Evolutionary conservation across 2,888 invertebrate genomes (phyloP).

Genomic region (Callyntrura guangdongensis): DNA sequence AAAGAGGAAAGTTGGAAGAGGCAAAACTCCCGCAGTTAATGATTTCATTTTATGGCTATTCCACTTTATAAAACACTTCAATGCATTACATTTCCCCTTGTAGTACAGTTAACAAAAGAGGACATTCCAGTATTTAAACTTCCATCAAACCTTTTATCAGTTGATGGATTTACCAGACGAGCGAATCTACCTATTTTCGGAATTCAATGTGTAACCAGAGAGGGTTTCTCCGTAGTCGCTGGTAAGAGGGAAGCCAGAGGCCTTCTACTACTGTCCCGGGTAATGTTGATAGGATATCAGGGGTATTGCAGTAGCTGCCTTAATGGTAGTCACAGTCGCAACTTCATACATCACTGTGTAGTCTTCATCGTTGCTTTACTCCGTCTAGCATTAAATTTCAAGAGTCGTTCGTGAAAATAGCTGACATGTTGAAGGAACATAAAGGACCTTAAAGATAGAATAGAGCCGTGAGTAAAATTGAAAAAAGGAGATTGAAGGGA

Average conservation of each 20-base stretch:
- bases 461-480: constrained; percentile 45
- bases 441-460: constrained; percentile 33
- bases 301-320: no score
- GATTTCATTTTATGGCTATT: constrained; percentile 35
- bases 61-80: constrained; percentile 24
- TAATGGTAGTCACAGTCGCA: background rate
- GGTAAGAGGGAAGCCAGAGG: background rate
- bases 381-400: constrained; percentile 36
- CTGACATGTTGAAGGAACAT: constrained; percentile 56
- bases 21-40: constrained; percentile 13
- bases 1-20: background rate
- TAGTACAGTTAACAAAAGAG: constrained; percentile 34
- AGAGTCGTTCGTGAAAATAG: constrained; percentile 43
- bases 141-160: constrained; percentile 44
- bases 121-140: constrained; percentile 51
- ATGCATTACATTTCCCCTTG: constrained; percentile 4
- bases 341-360: background rate
- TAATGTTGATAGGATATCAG: constrained; percentile 9
- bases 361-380: background rate
- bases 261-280: background rate
- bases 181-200: background rate
- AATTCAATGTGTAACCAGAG: background rate
- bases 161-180: constrained; percentile 34
- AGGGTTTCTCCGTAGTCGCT: background rate
- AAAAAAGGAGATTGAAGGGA: constrained; percentile 57